Evolutionary conservation across 2,113 vertebrate genomes (phyloP), one percentile per base, ranked within the genome.

Genomic region (Notarius quadriscutis): DNA sequence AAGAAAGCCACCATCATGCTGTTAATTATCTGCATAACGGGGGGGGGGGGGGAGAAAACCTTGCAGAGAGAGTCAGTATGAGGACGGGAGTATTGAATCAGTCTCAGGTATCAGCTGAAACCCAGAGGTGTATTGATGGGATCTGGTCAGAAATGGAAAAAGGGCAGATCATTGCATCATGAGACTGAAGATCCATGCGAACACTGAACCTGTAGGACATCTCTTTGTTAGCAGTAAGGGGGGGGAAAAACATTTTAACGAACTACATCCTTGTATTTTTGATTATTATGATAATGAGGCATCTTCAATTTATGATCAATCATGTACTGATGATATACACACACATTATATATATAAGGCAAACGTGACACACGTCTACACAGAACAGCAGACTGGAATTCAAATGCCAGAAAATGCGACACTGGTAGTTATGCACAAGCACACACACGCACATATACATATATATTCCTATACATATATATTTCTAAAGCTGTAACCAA

Each of bases 401-500:
- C 50, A 65, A 67, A 58, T 34, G 27, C 18, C 57, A 81, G 79
- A 62, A 57, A 81, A 83, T 83, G 81, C 81, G 81, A 83, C 81
- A 67, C 78, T 58, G 55, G 20, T 81, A 60, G 78, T 58, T 30
- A 57, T 80, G n/a, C 53, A 17, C 27, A 15, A 53, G 12, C 22
- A 0, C 51, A 2, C 74, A 6, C 74, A 2, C 15, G 2, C 71
- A 17, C 71, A 7, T 17, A 15, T 14, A 11, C 27, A 11, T 14
- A 0, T 17, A 5, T 15, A 30, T 30, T 41, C 2, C 2, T 41
- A 41, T 41, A 15, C 22, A n/a, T 25, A 2, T 11, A 15, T 17
- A 58, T 34, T 30, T 79, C 75, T 80, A 34, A 58, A 80, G 50
- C 53, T 81, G 55, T 81, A 34, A 58, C 12, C 25, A 57, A 14